These are phyloP conservation scores for Porites lobata DNA, from an alignment of 92 coral and sea anemone genomes.

Conservation along the genomic window DNA sequence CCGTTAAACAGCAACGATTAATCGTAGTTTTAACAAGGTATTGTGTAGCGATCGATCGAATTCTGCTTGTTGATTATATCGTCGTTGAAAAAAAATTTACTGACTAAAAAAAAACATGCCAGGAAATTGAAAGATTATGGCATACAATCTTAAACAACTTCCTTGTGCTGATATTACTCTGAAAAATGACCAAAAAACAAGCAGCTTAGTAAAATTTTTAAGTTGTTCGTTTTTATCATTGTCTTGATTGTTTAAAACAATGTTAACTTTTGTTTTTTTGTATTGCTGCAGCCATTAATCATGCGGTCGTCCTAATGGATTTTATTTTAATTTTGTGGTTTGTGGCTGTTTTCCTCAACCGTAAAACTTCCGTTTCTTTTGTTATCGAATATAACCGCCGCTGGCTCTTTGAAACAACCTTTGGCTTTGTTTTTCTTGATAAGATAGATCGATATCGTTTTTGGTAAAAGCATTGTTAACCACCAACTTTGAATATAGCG, in stretches of 20 bases:
- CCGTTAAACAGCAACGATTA: background rate
- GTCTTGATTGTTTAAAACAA: background rate
- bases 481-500: too few species aligned
- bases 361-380: background rate
- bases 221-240: background rate
- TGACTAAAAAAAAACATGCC: background rate
- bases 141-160: background rate
- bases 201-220: background rate
- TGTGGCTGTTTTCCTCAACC: background rate
- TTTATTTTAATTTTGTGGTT: background rate
- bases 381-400: background rate
- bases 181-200: too few species aligned
- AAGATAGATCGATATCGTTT: too few species aligned
- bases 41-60: background rate
- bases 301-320: background rate
- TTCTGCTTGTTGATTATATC: background rate
- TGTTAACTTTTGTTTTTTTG: background rate
- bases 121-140: background rate
- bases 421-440: background rate
- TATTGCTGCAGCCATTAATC: background rate
- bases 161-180: background rate
- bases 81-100: background rate
- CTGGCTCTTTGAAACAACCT: background rate
- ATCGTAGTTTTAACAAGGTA: background rate
- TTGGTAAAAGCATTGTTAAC: too few species aligned